Evolutionary conservation across 1,140 invertebrate genomes (phyloP).

Genomic region (Papilio xuthus): DNA sequence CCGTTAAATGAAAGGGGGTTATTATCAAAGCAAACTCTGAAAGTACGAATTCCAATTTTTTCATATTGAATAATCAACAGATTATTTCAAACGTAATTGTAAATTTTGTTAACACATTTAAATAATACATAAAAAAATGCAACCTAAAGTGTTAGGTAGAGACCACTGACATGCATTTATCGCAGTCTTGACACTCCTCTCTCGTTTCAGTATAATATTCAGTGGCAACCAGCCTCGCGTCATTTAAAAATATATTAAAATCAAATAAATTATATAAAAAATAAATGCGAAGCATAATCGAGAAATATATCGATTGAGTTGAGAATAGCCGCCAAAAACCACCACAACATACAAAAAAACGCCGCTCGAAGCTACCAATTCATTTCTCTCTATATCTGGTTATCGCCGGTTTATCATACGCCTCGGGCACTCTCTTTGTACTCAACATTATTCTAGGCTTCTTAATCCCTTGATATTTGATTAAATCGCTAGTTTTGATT

Average conservation of each 20-base stretch:
- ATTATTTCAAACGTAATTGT: too few relatives aligned
- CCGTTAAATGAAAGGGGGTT: conserved; percentile 26
- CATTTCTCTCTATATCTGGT: conserved; percentile 70
- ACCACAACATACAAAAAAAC: conserved; percentile 58
- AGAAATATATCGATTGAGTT: neutral
- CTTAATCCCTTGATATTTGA: conserved; percentile 72
- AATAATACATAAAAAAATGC: too few relatives aligned
- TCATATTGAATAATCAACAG: neutral
- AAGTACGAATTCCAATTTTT: neutral
- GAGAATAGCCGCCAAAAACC: conserved; percentile 51
- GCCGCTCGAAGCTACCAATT: conserved; percentile 65
- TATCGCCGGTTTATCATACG: conserved; percentile 74
- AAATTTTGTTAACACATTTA: too few relatives aligned
- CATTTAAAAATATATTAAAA: too few relatives aligned
- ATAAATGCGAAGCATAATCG: neutral
- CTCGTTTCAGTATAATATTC: too few relatives aligned
- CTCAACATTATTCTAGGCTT: conserved; percentile 71
- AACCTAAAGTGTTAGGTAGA: too few relatives aligned
- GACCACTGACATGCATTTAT: too few relatives aligned
- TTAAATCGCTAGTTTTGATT: conserved; percentile 60
- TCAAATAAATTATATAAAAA: too few relatives aligned
- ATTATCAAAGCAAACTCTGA: conserved; percentile 7
- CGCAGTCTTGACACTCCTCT: too few relatives aligned
- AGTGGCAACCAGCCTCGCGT: too few relatives aligned
- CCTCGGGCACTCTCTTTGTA: conserved; percentile 57